Evolutionary conservation across 2,113 vertebrate genomes (phyloP), one percentile per base, ranked within the genome.

Genomic region (Collichthys lucidus): DNA sequence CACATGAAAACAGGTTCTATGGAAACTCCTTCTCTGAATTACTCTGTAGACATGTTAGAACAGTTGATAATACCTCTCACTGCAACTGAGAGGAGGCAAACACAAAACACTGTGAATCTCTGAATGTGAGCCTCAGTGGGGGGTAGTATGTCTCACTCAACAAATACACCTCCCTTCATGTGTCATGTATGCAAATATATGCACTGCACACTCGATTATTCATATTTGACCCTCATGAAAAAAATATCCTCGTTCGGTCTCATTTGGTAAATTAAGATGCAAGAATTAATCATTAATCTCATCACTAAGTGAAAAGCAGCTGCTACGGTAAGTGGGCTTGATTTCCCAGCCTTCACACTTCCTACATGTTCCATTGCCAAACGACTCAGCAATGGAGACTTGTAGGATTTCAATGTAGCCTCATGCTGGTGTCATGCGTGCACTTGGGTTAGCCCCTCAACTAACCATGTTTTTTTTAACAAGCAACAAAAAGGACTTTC

Each of bases 291-390:
- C 80, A 88, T 69, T 52, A 44, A 65, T 66, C 63, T 77, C 35
- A 60, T 74, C 29, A 47, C 61, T 42, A 53, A 86, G 72, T 71
- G 80, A 79, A 82, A 86, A 91, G 71, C 77, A 88, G 68, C 83
- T 87, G 83, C 71, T 77, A 20, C 52, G 73, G 65, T 67, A 62
- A 64, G 40, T 80, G 44, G 61, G 70, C 57, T 86, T 72, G 49
- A 84, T 80, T 82, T 64, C 26, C 42, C 72, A 75, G 61, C 60
- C 53, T 74, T 79, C 47, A 26, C 67, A 76, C 65, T 67, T 79
- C 69, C 69, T 68, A 71, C 63, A 56, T 83, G 59, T 24, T 75
- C 31, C 55, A 62, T 74, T 82, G 69, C 44, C 68, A 86, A 71
- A 67, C n/a, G 59, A 15, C 72, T 73, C n/a, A 57, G 62, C 63